Evolutionary conservation across 2,888 invertebrate species (phyloP), one percentile per base, ranked within the genome.

Genomic region (Synergus laeviventris): DNA sequence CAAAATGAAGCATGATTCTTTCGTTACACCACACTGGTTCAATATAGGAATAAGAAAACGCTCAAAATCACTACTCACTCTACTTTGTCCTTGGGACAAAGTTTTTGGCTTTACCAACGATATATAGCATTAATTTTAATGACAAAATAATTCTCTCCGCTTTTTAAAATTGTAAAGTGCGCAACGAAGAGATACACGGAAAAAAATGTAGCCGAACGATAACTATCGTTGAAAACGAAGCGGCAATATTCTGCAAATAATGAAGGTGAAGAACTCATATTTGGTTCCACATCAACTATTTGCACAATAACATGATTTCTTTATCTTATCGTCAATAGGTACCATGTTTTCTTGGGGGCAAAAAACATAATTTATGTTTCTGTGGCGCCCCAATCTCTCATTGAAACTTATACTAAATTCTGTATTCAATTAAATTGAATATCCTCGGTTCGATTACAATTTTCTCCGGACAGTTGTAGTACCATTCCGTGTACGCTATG

Each of bases 101-200:
- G 36, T 36, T 36, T 61, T 38, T 36, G 36, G 61, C 18, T 36
- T 70, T n/a, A 70, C 66, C 66, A 45, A 70, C 45, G 24, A 45
- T 56, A 56, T 12, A 56, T 21, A 56, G 56, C 59, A 7, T 24
- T 5, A 59, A 14, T 12, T 21, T 49, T n/a, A 45, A 70, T 54
- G 70, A 54, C 70, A 70, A 70, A 70, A 70, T 70, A 70, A 70
- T 54, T 24, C 24, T 54, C 49, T 36, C n/a, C 49, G n/a, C n/a
- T 70, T 62, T 38, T n/a, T 39, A 18, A 39, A n/a, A 39, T 62
- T 62, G n/a, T 18, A 62, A 24, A 59, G 59, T 24, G 14, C 39
- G 18, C 39, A 18, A 42, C 64, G 18, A 64, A 54, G 70, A 70
- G 36, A 31, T 70, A 70, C 24, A 11, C 24, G 54, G 18, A 54